Conservation (phyloP, 2,888 invertebrate species). For the Tenodera sinensis region DNA sequence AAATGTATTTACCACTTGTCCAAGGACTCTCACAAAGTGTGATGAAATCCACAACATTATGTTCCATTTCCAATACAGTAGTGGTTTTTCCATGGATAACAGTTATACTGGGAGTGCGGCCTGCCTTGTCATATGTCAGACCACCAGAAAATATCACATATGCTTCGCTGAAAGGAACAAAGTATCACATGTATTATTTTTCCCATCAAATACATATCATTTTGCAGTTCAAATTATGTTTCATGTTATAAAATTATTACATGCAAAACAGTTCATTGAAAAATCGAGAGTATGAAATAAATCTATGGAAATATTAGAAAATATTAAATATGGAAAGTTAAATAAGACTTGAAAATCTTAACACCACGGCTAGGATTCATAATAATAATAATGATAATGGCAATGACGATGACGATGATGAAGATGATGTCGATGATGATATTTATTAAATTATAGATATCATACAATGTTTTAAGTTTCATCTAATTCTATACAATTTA, state of each 20-base stretch:
- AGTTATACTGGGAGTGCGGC: slow-evolving; percentile 89
- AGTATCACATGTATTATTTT: background rate
- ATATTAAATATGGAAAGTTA: no score
- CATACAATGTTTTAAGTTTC: no score
- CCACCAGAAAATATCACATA: slow-evolving; percentile 97
- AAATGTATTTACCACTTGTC: slow-evolving; percentile 67
- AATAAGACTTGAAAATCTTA: no score
- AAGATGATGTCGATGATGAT: no score
- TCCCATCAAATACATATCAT: background rate
- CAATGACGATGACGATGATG: no score
- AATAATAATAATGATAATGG: no score
- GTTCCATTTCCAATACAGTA: slow-evolving; percentile 98
- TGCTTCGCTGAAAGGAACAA: slow-evolving; percentile 67
- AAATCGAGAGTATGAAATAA: no score
- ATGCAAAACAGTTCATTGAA: no score
- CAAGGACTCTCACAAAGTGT: slow-evolving; percentile 94
- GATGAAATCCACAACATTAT: slow-evolving; percentile 95
- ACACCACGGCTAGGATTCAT: no score
- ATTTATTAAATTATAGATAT: no score
- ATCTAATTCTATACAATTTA: no score
- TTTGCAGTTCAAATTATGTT: background rate
- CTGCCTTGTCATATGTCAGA: slow-evolving; percentile 84
- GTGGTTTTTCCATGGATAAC: slow-evolving; percentile 91
- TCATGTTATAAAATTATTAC: background rate
- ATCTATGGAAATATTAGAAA: no score